phyloP scores from a whole-genome alignment of 2,888 invertebrate genomes.

The Epsilonema sp. region DNA sequence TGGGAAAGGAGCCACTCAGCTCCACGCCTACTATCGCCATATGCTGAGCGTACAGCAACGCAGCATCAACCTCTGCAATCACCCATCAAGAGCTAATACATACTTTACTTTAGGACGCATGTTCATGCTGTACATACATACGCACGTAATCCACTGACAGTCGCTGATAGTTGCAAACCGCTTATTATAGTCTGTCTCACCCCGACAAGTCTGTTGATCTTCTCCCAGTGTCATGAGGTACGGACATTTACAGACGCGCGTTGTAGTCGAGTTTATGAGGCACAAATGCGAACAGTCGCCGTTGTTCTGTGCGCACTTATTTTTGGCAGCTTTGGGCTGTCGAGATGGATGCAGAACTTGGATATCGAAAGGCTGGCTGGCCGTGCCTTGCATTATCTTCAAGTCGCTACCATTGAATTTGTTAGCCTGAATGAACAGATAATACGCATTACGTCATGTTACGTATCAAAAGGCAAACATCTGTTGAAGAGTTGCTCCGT shows the following conservation, averaged over 20 bases:
- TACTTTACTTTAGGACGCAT: too few relatives aligned
- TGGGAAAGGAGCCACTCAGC: constrained; percentile 49
- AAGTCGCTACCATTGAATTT: constrained; percentile 64
- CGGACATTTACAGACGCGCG: constrained; percentile 57
- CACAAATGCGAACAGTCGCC: constrained; percentile 64
- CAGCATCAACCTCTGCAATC: constrained; percentile 10
- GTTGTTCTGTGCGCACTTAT: constrained; percentile 35
- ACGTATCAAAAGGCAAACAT: too few relatives aligned
- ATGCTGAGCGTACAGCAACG: constrained; percentile 13
- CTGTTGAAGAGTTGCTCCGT: too few relatives aligned
- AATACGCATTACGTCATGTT: too few relatives aligned
- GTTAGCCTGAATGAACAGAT: constrained; percentile 46
- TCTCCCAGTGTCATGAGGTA: constrained; percentile 56
- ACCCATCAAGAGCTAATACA: too few relatives aligned
- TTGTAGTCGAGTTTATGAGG: constrained; percentile 45
- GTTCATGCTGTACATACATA: too few relatives aligned
- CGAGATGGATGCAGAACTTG: constrained; percentile 57
- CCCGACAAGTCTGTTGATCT: constrained; percentile 46
- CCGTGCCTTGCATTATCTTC: constrained; percentile 53
- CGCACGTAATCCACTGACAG: neutral
- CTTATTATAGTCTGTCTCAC: constrained; percentile 32
- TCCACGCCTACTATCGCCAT: constrained; percentile 55
- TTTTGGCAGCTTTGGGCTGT: constrained; percentile 41
- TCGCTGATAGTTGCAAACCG: neutral
- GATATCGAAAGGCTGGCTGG: constrained; percentile 73